These are phyloP conservation scores for Thera britannica DNA, from an alignment of 2,888 invertebrate species.

Conservation along the genomic window DNA sequence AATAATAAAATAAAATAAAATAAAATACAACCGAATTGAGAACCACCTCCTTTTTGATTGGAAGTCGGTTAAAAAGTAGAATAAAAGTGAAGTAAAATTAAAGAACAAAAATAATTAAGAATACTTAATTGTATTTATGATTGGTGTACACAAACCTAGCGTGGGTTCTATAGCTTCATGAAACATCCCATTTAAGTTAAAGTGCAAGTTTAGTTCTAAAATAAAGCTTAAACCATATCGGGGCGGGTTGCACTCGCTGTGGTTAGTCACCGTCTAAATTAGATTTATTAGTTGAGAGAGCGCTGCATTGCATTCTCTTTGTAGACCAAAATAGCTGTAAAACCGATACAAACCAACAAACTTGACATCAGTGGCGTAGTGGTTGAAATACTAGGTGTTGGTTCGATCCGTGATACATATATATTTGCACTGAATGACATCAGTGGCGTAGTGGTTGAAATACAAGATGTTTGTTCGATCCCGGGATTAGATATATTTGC, in stretches of 20 bases:
- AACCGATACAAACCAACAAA: conserved; percentile 12
- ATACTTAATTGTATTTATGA: too few relatives aligned
- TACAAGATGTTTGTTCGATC: not conserved
- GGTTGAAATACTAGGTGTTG: not conserved
- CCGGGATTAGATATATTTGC: not conserved
- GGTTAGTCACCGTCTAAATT: conserved; percentile 27
- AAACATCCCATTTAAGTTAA: too few relatives aligned
- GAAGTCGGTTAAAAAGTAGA: too few relatives aligned
- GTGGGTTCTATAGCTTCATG: too few relatives aligned
- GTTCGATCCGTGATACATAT: not conserved
- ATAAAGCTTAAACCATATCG: conserved; percentile 23
- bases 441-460: not conserved
- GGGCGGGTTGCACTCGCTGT: conserved; percentile 11
- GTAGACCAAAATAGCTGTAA: conserved; percentile 25
- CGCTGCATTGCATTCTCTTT: conserved; percentile 25
- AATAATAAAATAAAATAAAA: too few relatives aligned
- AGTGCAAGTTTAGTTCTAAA: conserved; percentile 18
- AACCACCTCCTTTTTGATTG: too few relatives aligned
- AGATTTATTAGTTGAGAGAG: conserved; percentile 25
- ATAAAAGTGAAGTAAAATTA: too few relatives aligned
- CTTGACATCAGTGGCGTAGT: not conserved
- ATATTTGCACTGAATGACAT: too few relatives aligned
- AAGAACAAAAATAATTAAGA: too few relatives aligned
- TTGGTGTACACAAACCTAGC: too few relatives aligned
- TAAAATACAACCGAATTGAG: too few relatives aligned